A percentile compares a stretch with the other conserved stretches of the same genome.
phyloP scores from a whole-genome alignment of 2,888 invertebrate species.

The Aplocera efformata region DNA sequence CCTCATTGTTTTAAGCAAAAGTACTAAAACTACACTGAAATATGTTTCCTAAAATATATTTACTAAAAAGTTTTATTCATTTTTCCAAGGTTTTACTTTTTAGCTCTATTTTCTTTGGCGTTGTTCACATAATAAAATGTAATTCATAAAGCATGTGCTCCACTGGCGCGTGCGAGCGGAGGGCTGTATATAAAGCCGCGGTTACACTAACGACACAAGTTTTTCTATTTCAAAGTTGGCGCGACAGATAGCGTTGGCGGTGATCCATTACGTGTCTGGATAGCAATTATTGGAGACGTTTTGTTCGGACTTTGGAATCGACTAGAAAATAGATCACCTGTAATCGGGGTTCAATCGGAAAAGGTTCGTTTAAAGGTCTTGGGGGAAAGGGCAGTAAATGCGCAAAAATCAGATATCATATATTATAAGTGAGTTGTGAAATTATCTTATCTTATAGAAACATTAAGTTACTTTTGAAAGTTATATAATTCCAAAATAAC shows the following conservation, averaged over 20 bases:
- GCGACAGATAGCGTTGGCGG: slow-evolving; percentile 31
- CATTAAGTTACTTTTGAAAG: too few relatives aligned
- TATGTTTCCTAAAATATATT: slow-evolving; percentile 6
- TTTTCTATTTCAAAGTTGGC: slow-evolving; percentile 55
- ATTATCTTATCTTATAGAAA: too few relatives aligned
- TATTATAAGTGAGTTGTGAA: too few relatives aligned
- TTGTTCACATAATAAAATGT: slow-evolving; percentile 12
- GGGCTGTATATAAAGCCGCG: slow-evolving; percentile 31
- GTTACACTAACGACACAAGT: slow-evolving; percentile 54
- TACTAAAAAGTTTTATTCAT: slow-evolving; percentile 1
- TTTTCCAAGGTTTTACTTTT: not conserved
- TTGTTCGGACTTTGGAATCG: not conserved
- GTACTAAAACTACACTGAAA: not conserved
- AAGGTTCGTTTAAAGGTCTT: not conserved
- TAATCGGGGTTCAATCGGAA: too few relatives aligned
- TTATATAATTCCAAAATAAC: too few relatives aligned
- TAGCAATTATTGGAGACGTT: slow-evolving; percentile 16
- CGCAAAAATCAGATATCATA: too few relatives aligned
- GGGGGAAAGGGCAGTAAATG: too few relatives aligned
- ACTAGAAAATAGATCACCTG: not conserved
- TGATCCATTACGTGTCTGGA: slow-evolving; percentile 35
- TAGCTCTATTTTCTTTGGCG: too few relatives aligned
- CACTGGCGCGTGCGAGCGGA: slow-evolving; percentile 14
- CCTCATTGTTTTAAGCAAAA: too few relatives aligned
- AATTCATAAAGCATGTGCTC: slow-evolving; percentile 18